These are phyloP conservation scores for Cyaniris semiargus DNA, from an alignment of 2,888 invertebrate genomes.

Conservation along the genomic window DNA sequence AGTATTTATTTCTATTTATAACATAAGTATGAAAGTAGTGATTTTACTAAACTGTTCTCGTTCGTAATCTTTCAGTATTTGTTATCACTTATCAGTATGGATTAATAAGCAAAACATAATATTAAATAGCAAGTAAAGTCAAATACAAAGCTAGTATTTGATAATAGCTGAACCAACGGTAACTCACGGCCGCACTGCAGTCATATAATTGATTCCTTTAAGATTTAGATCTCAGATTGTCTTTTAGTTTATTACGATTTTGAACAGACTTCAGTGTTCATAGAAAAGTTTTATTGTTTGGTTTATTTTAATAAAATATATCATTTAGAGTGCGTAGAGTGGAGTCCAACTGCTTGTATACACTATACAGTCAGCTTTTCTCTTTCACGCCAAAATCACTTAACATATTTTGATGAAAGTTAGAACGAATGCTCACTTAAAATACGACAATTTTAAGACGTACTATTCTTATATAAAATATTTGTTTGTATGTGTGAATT, in stretches of 20 bases:
- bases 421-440: background rate
- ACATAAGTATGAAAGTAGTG: too few relatives aligned
- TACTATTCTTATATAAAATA: too few relatives aligned
- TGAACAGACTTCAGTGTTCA: background rate
- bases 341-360: too few relatives aligned
- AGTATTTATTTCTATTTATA: too few relatives aligned
- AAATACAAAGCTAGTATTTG: background rate
- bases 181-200: background rate
- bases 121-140: background rate
- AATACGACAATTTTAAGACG: too few relatives aligned
- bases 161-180: background rate
- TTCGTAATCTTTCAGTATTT: too few relatives aligned
- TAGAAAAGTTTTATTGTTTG: background rate
- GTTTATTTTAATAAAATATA: too few relatives aligned
- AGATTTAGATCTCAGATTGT: background rate
- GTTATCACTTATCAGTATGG: too few relatives aligned
- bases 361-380: background rate
- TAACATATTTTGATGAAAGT: background rate
- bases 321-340: too few relatives aligned
- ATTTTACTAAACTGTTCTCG: too few relatives aligned
- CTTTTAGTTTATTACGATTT: background rate
- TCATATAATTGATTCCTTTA: background rate
- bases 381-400: background rate
- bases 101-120: too few relatives aligned
- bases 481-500: too few relatives aligned